These are phyloP conservation scores for Antitype chi DNA, from an alignment of 2,888 invertebrate species.

Conservation along the genomic window DNA sequence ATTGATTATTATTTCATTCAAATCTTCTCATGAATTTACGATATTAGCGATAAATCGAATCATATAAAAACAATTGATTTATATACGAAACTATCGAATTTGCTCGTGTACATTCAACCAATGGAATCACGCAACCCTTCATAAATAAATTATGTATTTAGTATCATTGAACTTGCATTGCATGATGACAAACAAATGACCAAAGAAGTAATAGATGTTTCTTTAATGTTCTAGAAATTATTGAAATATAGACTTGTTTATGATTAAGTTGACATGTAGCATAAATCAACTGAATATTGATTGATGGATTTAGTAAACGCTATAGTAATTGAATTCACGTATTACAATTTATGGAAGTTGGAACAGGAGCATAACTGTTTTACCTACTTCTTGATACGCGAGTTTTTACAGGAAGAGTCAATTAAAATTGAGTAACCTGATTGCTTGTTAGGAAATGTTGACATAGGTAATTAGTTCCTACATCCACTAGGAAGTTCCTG, in stretches of 20 bases:
- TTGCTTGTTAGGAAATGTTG: slow-evolving; percentile 26
- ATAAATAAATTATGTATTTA: slow-evolving; percentile 43
- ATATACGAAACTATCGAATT: slow-evolving; percentile 36
- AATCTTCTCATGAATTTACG: slow-evolving; percentile 7
- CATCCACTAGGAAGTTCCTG: slow-evolving; percentile 13
- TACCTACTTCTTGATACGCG: slow-evolving; percentile 10
- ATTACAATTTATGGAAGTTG: background rate
- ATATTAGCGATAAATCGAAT: slow-evolving; percentile 6
- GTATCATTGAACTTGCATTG: slow-evolving; percentile 55
- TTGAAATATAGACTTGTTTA: slow-evolving; percentile 19
- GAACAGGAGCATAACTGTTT: background rate
- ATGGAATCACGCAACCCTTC: slow-evolving; percentile 52
- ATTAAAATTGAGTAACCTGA: slow-evolving; percentile 25
- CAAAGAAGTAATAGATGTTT: slow-evolving; percentile 7
- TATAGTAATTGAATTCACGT: background rate
- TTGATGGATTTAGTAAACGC: slow-evolving; percentile 16
- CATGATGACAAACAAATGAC: slow-evolving; percentile 56
- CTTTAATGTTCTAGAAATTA: slow-evolving; percentile 38
- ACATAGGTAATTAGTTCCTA: slow-evolving; percentile 25
- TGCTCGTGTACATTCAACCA: slow-evolving; percentile 6
- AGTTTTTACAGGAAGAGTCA: slow-evolving; percentile 9
- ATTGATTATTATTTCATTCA: background rate
- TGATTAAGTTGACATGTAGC: slow-evolving; percentile 7
- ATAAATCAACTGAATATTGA: slow-evolving; percentile 29
- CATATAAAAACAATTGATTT: slow-evolving; percentile 42